Conservation (phyloP, 2,888 invertebrate genomes). For the Ophion costatus region DNA sequence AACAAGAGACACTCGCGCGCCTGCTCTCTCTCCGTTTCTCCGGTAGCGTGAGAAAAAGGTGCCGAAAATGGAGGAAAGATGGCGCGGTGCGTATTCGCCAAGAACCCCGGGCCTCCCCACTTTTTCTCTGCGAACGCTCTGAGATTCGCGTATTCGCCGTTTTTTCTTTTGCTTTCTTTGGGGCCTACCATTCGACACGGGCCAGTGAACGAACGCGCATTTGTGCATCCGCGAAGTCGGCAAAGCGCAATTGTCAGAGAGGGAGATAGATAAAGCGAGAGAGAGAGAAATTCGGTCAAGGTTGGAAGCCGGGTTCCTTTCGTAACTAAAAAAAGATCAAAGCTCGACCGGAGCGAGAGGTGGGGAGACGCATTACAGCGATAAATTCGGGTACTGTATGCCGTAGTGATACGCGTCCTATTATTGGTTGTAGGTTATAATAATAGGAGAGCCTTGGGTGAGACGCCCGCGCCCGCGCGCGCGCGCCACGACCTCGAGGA, state of each 20-base stretch:
- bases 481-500: slow-evolving; percentile 29
- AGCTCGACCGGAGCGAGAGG: background rate
- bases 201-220: slow-evolving; percentile 22
- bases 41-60: slow-evolving; percentile 16
- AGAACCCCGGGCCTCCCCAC: slow-evolving; percentile 46
- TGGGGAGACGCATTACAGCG: slow-evolving; percentile 3
- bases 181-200: slow-evolving; percentile 17
- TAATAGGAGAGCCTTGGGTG: slow-evolving; percentile 22
- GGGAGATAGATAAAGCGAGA: slow-evolving; percentile 33
- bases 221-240: slow-evolving; percentile 23
- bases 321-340: slow-evolving; percentile 22
- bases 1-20: slow-evolving; percentile 31
- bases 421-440: slow-evolving; percentile 42
- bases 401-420: slow-evolving; percentile 40
- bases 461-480: background rate
- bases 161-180: background rate
- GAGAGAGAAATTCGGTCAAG: slow-evolving; percentile 46
- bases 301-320: slow-evolving; percentile 28
- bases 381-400: slow-evolving; percentile 1
- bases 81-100: background rate
- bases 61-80: slow-evolving; percentile 25
- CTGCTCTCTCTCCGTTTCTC: background rate
- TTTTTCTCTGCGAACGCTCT: slow-evolving; percentile 62
- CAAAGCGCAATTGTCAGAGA: slow-evolving; percentile 26
- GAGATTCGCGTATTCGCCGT: slow-evolving; percentile 48